Conservation (phyloP, 2,113 vertebrate genomes). For the Cacatua alba region DNA sequence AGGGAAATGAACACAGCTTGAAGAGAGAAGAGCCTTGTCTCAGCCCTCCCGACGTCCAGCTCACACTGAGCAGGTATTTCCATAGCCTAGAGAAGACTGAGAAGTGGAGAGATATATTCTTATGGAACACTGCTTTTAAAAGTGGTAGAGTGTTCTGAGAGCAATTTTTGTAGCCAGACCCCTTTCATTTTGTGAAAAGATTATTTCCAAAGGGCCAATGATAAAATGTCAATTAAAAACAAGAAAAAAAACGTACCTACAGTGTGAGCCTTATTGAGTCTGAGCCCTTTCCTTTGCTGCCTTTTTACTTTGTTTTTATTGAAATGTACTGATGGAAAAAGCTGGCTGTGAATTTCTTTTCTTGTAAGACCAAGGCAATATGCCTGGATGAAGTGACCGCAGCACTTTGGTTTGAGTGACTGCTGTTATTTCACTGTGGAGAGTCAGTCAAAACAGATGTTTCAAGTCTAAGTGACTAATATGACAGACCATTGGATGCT, state of each 20-base stretch:
- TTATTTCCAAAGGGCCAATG: slow-evolving; percentile 53
- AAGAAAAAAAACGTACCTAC: background rate
- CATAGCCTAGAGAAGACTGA: background rate
- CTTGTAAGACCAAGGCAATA: slow-evolving; percentile 2
- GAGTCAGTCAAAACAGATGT: background rate
- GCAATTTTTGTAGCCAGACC: background rate
- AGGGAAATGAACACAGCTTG: background rate
- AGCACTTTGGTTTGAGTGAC: slow-evolving; percentile 29
- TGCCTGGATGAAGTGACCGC: background rate
- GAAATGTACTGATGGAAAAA: slow-evolving; percentile 60
- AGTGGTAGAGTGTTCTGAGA: background rate
- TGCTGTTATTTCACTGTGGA: slow-evolving; percentile 55
- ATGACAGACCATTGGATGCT: background rate
- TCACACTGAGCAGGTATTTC: background rate
- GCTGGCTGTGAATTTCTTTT: slow-evolving; percentile 51
- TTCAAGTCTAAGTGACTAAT: background rate
- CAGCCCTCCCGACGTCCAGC: background rate
- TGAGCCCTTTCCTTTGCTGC: background rate
- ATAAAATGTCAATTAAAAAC: slow-evolving; percentile 44
- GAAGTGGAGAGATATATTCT: background rate
- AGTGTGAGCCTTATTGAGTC: slow-evolving; percentile 4
- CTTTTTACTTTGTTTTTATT: slow-evolving; percentile 45
- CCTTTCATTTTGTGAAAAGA: background rate
- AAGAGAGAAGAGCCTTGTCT: background rate
- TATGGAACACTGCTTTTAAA: background rate